A percentile compares a stretch with the other conserved stretches of the same genome.
Evolutionary conservation across 2,888 invertebrate species (phyloP).

Genomic region (Conistra vaccinii): DNA sequence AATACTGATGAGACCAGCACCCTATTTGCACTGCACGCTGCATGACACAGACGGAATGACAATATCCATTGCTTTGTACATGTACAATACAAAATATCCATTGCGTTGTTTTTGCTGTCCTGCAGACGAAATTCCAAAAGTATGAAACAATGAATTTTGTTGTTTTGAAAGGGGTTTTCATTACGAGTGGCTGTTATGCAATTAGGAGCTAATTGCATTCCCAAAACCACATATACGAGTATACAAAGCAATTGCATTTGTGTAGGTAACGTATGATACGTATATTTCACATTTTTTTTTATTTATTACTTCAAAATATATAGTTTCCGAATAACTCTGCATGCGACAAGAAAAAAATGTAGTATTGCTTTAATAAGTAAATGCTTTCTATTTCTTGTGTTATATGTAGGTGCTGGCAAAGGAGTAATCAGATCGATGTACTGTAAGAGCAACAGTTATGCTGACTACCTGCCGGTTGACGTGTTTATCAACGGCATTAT

Average conservation of each 20-base stretch:
- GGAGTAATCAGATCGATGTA: constrained; percentile 97
- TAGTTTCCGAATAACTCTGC: background rate
- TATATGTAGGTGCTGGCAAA: constrained; percentile 94
- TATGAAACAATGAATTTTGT: background rate
- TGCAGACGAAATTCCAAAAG: background rate
- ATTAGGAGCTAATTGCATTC: background rate
- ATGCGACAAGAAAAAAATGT: no score
- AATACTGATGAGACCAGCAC: background rate
- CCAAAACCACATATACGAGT: background rate
- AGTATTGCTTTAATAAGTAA: background rate
- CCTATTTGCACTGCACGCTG: background rate
- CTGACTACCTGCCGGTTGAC: constrained; percentile 95
- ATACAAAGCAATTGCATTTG: background rate
- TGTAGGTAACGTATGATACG: background rate
- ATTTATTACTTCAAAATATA: background rate
- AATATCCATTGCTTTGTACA: background rate
- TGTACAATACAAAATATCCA: background rate
- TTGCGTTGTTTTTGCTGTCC: background rate
- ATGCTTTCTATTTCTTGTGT: background rate
- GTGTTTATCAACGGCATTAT: constrained; percentile 95
- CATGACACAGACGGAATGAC: background rate
- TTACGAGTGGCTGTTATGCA: background rate
- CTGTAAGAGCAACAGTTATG: constrained; percentile 94
- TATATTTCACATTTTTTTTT: no score
- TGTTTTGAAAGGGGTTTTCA: background rate